These are phyloP conservation scores for Spizella passerina DNA, from an alignment of 2,797 vertebrate species.

Conservation along the genomic window DNA sequence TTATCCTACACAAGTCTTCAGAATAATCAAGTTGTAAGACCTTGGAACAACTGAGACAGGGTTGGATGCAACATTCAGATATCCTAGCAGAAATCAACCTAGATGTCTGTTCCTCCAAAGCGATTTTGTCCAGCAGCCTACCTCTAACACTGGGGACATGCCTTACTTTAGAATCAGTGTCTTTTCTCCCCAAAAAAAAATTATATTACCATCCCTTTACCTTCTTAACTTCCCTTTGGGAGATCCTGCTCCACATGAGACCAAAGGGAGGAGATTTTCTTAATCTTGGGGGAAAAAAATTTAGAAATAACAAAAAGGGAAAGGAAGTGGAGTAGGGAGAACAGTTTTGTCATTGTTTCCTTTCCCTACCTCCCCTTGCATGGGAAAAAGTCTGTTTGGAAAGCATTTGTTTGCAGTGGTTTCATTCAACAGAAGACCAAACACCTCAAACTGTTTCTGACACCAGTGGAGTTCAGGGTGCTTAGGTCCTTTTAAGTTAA, in stretches of 20 bases:
- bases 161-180: background rate
- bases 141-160: background rate
- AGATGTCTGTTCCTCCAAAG: background rate
- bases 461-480: background rate
- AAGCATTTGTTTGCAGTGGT: background rate
- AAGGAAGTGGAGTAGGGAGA: background rate
- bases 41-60: background rate
- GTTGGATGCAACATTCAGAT: background rate
- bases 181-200: background rate
- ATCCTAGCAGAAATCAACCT: background rate
- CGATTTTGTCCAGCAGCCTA: background rate
- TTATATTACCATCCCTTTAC: background rate
- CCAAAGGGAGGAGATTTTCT: background rate
- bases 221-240: background rate
- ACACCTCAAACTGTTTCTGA: background rate
- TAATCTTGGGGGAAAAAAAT: background rate
- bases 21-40: background rate
- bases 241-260: background rate
- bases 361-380: background rate
- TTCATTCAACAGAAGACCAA: background rate
- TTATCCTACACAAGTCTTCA: background rate
- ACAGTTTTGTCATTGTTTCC: background rate
- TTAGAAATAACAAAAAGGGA: background rate
- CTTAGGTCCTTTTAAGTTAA: background rate
- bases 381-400: background rate